Base-by-base conservation (phyloP, 2,797 vertebrate genomes). In the Phrynocephalus forsythii region DNA sequence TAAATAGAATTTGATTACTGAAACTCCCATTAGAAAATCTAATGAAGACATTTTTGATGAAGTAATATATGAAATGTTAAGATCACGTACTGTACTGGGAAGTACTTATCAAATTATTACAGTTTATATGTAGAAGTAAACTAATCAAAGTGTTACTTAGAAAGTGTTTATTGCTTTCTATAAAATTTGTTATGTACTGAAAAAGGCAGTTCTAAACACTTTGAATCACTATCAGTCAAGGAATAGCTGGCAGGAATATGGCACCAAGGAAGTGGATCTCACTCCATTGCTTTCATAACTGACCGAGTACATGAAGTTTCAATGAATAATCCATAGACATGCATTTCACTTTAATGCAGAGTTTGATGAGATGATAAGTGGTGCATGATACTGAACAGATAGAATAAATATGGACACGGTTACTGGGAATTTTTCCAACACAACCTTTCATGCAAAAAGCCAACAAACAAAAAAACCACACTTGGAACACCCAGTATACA, bases 241-340 rank as follows among this genome's bases (percentile, higher is more conserved):
- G 85, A 94, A 90, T 33, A 94, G 91, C 82, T 89, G 85, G 91
- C 86, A 79, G 69, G 84, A 87, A 92, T 92, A 82, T 92, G 89
- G 92, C 69, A 56, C 28, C 87, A 83, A 52, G n/a, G 66, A 90
- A 67, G 66, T 86, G 85, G 60, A 38, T 92, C 79, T 87, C 80
- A 68, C 9, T 93, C 85, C 85, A 79, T 44, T 60, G 73, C 38
- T 52, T 78, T 88, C 85, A 86, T 82, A 85, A 86, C 90, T 89
- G 84, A n/a, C 89, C 50, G 89, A 72, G 83, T 85, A 91, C 83
- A 91, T 75, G 50, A 83, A 79, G 3, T 80, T 3, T 63, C 79
- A 79, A 16, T 83, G 63, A 91, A 87, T 79, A 84, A 83, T 78
- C 78, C 86, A 82, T 73, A 90, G 82, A 84, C 78, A 72, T 89